Percentiles rank a stretch among this genome's conserved stretches.
Conservation (phyloP, 2,797 vertebrate species). For the Petrocephalus sullivani region DNA sequence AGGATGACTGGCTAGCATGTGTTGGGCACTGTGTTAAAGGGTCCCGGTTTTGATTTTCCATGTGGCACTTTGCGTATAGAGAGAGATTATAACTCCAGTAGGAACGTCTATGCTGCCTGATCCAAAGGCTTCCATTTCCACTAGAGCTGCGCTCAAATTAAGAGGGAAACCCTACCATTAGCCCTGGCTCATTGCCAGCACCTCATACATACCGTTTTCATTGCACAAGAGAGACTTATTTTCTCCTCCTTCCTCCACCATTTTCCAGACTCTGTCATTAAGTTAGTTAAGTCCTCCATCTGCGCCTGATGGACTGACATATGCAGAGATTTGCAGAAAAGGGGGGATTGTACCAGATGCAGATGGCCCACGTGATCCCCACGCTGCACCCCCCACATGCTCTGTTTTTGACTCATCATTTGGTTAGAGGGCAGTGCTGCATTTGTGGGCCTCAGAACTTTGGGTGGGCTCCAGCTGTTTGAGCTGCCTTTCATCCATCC, state of each 20-base stretch:
- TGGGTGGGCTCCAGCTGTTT: constrained; percentile 1
- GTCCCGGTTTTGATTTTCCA: constrained; percentile 3
- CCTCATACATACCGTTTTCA: constrained; percentile 8
- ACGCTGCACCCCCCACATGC: background rate
- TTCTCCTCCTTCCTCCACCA: background rate
- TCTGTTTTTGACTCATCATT: constrained; percentile 9
- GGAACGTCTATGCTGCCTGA: background rate
- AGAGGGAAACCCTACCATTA: constrained; percentile 4
- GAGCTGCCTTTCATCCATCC: background rate
- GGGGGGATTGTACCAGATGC: background rate
- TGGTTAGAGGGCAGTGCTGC: background rate
- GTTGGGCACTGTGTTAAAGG: background rate
- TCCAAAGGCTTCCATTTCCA: constrained; percentile 10
- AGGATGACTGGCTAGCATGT: background rate
- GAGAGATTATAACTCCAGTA: background rate
- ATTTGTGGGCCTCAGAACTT: background rate
- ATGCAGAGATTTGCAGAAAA: background rate
- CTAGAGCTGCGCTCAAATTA: background rate
- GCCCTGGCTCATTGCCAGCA: background rate
- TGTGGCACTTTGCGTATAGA: background rate
- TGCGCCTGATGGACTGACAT: background rate
- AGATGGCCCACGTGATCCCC: background rate
- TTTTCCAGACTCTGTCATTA: background rate
- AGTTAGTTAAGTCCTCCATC: background rate
- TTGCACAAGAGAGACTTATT: background rate